Percentiles rank a stretch among this genome's conserved stretches.
phyloP scores from a whole-genome alignment of 2,888 invertebrate genomes.

The Cosmopolites sordidus region DNA sequence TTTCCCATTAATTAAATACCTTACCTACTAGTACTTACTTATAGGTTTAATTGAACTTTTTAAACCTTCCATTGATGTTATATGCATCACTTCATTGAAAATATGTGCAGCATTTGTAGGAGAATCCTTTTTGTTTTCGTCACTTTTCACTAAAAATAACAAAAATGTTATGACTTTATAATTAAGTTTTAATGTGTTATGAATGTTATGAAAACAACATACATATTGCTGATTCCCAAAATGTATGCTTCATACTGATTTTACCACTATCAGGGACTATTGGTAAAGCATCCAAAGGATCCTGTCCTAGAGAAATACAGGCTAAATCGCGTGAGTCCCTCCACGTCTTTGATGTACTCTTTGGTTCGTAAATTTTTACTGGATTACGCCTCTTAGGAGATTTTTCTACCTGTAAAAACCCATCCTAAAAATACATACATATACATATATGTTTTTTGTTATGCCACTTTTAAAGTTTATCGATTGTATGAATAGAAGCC shows the following conservation, averaged over 20 bases:
- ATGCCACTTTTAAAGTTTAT: no score
- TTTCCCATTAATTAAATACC: neutral
- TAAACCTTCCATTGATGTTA: slow-evolving; percentile 40
- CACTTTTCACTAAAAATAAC: slow-evolving; percentile 26
- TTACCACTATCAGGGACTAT: slow-evolving; percentile 46
- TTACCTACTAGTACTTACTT: slow-evolving; percentile 29
- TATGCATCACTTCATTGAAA: slow-evolving; percentile 39
- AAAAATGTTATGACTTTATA: no score
- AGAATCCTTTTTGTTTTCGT: slow-evolving; percentile 23
- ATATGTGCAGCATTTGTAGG: slow-evolving; percentile 31
- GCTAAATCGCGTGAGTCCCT: slow-evolving; percentile 58
- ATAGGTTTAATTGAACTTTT: slow-evolving; percentile 41
- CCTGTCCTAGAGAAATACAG: slow-evolving; percentile 60
- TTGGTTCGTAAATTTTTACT: slow-evolving; percentile 51
- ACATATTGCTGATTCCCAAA: slow-evolving; percentile 28
- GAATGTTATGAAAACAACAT: neutral
- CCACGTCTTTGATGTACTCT: slow-evolving; percentile 51
- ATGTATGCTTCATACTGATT: slow-evolving; percentile 27
- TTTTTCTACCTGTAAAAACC: neutral
- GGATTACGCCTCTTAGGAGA: slow-evolving; percentile 25
- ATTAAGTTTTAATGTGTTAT: no score
- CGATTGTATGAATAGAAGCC: no score
- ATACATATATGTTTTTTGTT: no score
- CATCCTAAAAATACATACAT: no score
- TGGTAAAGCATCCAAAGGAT: slow-evolving; percentile 52